Conservation (phyloP, 2,113 vertebrate genomes). For the Aegithalos caudatus region DNA sequence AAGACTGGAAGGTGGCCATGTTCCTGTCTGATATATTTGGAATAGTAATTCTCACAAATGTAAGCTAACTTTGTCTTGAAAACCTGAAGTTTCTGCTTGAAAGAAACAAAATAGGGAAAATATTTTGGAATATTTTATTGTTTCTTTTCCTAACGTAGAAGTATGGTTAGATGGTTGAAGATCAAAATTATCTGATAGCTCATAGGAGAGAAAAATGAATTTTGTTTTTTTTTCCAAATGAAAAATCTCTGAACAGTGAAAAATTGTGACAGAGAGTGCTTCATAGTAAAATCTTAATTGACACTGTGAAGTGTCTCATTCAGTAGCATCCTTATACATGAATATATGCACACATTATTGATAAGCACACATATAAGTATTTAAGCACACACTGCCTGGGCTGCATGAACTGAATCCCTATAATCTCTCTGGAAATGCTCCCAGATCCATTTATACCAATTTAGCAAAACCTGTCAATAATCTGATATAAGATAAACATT, state of each 20-base stretch:
- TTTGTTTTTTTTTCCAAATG: neutral
- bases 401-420: neutral
- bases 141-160: neutral
- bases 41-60: neutral
- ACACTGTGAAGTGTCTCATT: neutral
- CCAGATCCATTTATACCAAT: neutral
- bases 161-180: neutral
- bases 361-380: neutral
- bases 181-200: neutral
- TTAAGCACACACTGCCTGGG: neutral
- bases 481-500: neutral
- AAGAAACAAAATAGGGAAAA: neutral
- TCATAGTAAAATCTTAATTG: neutral
- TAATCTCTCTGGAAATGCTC: neutral
- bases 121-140: neutral
- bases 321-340: neutral
- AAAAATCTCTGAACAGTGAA: neutral
- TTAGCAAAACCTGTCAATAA: conserved; percentile 11
- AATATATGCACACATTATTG: neutral
- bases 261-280: neutral
- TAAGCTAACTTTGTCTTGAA: neutral
- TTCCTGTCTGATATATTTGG: neutral
- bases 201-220: neutral
- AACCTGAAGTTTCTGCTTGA: neutral
- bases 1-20: neutral